Evolutionary conservation across 2,797 vertebrate genomes (phyloP), one percentile per base, ranked within the genome.

Genomic region (Morus bassanus): DNA sequence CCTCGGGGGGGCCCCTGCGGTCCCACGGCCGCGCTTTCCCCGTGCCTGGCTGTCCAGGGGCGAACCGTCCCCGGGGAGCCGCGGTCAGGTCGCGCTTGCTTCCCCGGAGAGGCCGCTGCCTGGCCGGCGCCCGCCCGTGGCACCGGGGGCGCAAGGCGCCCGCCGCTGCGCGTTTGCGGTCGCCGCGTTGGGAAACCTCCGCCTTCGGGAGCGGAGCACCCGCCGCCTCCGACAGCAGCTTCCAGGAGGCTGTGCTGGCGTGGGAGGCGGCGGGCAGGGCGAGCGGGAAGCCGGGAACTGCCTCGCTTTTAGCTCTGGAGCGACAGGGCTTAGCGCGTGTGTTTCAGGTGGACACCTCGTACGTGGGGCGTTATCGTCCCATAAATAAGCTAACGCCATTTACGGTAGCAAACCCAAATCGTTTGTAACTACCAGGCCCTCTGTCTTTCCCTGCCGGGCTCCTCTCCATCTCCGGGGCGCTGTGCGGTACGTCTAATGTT

Each of bases 51-150:
- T 7, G 27, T 5, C 27, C 45, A 0, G 35, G 18, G 18, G 3
- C 9, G 19, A 11, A 6, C 14, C 13, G 48, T 21, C 35, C 25
- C 15, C 30, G 6, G 5, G 37, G 12, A 4, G 50, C 59, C 4
- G 77, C 28, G 0, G 0, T 4, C 3, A 22, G 23, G 7, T 7
- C 39, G 3, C 19, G 6, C 11, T n/a, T 4, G 24, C n/a, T 24
- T 13, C 5, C 18, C 60, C 53, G 1, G 35, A 10, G 33, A 4
- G 50, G n/a, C 50, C 5, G 48, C 27, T 18, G 74, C 25, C 56
- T 24, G 0, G 11, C 4, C 37, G 2, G 56, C 6, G 4, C 64
- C 25, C 13, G 3, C 3, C 7, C 8, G 22, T 10, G 79, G 30
- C 7, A 1, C 51, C 10, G n/a, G 27, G 6, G 6, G 60, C 10